phyloP scores from a whole-genome alignment of 2,797 vertebrate genomes.

The Pseudocheirus occidentalis region DNA sequence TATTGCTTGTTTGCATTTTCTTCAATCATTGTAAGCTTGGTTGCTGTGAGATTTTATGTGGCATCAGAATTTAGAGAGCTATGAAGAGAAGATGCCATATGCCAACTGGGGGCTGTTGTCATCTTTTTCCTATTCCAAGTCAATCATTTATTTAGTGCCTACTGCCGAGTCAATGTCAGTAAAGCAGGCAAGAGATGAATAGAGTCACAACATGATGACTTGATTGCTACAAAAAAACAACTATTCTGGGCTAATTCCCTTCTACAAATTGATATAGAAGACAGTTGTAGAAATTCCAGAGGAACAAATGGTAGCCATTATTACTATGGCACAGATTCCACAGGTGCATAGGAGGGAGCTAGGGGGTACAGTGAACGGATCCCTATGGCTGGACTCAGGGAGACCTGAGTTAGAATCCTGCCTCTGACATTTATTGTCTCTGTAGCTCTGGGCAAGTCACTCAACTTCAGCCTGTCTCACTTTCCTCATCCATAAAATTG shows the following conservation, averaged over 20 bases:
- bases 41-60: neutral
- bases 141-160: neutral
- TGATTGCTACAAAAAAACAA: neutral
- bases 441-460: neutral
- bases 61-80: constrained; percentile 20
- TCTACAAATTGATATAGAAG: neutral
- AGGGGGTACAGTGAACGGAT: neutral
- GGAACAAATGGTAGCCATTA: neutral
- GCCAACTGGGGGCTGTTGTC: neutral
- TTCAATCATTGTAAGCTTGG: neutral
- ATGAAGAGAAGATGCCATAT: neutral
- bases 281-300: neutral
- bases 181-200: neutral
- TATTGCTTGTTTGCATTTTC: constrained; percentile 39
- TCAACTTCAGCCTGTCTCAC: neutral
- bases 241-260: neutral
- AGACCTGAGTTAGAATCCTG: neutral
- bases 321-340: neutral
- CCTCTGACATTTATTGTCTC: neutral
- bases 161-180: neutral
- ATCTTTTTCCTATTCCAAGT: neutral
- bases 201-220: neutral
- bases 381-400: neutral
- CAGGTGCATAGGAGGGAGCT: neutral
- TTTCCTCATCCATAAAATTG: neutral